Percentiles rank a stretch among this genome's conserved stretches.
Evolutionary conservation across 2,113 vertebrate genomes (phyloP).

Genomic region (Vireo altiloquus): DNA sequence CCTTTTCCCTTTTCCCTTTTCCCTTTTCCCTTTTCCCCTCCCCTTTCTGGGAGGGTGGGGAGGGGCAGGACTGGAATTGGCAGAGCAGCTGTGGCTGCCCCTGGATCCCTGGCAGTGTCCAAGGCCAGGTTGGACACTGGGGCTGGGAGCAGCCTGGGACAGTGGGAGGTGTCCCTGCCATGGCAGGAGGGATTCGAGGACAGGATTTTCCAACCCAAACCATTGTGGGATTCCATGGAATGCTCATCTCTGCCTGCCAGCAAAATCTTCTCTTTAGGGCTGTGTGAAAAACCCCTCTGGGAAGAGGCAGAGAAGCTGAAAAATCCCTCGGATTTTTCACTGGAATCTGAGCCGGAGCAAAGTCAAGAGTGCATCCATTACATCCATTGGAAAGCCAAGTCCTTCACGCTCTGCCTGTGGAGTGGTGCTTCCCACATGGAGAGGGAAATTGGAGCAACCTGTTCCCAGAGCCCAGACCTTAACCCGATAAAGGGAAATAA

Average conservation of each 20-base stretch:
- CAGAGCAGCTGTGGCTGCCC: neutral
- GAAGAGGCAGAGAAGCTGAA: neutral
- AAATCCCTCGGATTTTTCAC: neutral
- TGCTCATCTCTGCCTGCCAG: accelerated
- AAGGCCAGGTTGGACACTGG: neutral
- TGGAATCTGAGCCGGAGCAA: neutral
- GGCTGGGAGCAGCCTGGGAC: neutral
- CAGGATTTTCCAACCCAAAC: neutral
- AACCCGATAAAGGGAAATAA: neutral
- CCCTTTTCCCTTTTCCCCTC: too few species aligned
- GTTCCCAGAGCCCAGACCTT: neutral
- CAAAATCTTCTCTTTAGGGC: neutral
- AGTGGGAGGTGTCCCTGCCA: neutral
- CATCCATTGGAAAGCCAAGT: neutral
- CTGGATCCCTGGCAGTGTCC: neutral
- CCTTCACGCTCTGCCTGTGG: neutral
- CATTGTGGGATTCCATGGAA: neutral
- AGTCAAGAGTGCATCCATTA: neutral
- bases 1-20: too few species aligned
- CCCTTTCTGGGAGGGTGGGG: neutral
- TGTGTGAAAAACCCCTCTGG: neutral
- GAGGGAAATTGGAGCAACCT: neutral
- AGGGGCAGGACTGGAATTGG: neutral
- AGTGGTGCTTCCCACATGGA: neutral
- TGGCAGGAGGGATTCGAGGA: accelerated